Conservation (phyloP, 2,797 vertebrate species). For the Crax fasciolata region DNA sequence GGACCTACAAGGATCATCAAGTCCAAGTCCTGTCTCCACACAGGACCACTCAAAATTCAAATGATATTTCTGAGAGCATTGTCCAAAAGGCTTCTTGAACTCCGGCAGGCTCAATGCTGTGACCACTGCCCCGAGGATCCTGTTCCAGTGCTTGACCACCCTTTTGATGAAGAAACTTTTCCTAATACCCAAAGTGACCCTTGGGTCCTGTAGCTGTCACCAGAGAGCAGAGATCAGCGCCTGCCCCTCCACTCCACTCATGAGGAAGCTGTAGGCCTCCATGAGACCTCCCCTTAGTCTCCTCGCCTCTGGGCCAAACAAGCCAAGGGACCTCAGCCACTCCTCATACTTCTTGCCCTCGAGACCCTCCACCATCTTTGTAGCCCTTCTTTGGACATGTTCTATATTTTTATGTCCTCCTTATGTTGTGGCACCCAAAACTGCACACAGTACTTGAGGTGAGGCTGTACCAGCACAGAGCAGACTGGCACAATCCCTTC, state of each 20-base stretch:
- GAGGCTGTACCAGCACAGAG: not conserved
- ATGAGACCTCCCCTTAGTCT: not conserved
- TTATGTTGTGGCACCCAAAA: not conserved
- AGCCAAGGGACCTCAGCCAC: not conserved
- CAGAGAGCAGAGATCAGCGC: not conserved
- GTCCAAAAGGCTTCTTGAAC: not conserved
- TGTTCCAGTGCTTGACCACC: not conserved
- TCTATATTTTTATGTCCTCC: not conserved
- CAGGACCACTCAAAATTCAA: not conserved
- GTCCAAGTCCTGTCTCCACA: not conserved
- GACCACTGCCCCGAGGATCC: too few species aligned
- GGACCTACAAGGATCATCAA: not conserved
- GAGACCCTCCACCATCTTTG: not conserved
- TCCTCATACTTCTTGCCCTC: not conserved
- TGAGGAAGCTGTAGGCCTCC: not conserved
- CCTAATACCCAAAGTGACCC: not conserved
- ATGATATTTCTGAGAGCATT: not conserved
- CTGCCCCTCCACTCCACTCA: not conserved
- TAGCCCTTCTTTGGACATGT: not conserved
- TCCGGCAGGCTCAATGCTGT: too few species aligned
- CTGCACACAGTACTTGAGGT: not conserved
- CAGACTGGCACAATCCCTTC: not conserved
- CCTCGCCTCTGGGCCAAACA: not conserved
- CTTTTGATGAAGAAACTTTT: not conserved
- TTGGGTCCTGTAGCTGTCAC: not conserved